Percentiles rank a stretch among this genome's conserved stretches.
phyloP scores from a whole-genome alignment of 2,113 vertebrate species.

The Podarcis raffonei region DNA sequence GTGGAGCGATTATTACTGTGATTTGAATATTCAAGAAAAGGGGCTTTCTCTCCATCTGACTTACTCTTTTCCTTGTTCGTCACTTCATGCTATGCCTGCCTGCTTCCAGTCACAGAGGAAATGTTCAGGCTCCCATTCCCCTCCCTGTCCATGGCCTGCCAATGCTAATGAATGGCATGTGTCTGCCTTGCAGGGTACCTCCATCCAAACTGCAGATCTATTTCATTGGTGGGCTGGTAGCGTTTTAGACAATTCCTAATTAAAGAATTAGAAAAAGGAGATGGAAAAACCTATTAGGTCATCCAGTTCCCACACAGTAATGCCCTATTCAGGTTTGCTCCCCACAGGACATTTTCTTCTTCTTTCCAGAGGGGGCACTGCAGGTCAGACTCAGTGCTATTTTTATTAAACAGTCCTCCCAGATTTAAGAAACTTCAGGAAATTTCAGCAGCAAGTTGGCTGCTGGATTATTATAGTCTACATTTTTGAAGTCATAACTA shows the following conservation, averaged over 20 bases:
- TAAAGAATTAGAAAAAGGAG: slow-evolving; percentile 51
- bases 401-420: slow-evolving; percentile 26
- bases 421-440: slow-evolving; percentile 38
- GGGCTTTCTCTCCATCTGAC: neutral
- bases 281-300: slow-evolving; percentile 65
- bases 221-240: slow-evolving; percentile 37
- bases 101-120: slow-evolving; percentile 45
- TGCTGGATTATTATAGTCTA: slow-evolving; percentile 5
- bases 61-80: slow-evolving; percentile 31
- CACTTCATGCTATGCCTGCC: slow-evolving; percentile 5
- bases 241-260: slow-evolving; percentile 52
- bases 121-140: slow-evolving; percentile 13
- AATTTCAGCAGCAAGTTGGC: neutral
- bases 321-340: slow-evolving; percentile 53
- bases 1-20: neutral
- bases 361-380: slow-evolving; percentile 71
- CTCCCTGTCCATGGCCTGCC: fast-evolving
- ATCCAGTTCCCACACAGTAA: slow-evolving; percentile 47
- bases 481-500: slow-evolving; percentile 13
- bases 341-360: slow-evolving; percentile 61
- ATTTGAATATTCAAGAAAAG: slow-evolving; percentile 22
- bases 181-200: slow-evolving; percentile 43
- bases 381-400: slow-evolving; percentile 61
- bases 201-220: neutral
- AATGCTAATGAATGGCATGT: slow-evolving; percentile 41